Evolutionary conservation across 2,113 vertebrate genomes (phyloP).

Genomic region (Chlamydotis undulata): DNA sequence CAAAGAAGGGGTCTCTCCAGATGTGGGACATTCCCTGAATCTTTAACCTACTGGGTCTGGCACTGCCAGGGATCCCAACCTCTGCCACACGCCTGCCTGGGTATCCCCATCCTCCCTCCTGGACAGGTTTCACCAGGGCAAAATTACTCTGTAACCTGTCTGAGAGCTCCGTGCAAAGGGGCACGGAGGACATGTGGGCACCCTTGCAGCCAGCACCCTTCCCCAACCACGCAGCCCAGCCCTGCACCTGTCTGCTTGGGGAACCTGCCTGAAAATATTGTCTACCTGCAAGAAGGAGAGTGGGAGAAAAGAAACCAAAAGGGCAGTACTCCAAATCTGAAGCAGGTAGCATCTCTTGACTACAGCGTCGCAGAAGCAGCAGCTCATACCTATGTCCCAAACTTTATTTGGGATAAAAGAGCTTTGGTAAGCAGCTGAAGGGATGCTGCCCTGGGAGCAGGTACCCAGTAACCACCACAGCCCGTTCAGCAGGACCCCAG

Average conservation of each 20-base stretch:
- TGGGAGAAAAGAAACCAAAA: background rate
- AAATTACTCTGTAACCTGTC: background rate
- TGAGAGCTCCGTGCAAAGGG: background rate
- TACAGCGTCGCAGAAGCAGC: background rate
- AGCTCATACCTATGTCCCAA: background rate
- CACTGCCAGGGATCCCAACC: background rate
- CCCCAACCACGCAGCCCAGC: background rate
- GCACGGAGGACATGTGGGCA: fast-evolving
- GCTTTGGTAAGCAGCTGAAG: background rate
- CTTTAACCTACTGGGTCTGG: background rate
- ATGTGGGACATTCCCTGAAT: background rate
- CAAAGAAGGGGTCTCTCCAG: background rate
- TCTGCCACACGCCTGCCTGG: background rate
- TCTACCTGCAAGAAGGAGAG: background rate
- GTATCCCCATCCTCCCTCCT: background rate
- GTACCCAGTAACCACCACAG: background rate
- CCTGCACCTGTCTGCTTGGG: background rate
- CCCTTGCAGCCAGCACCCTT: background rate
- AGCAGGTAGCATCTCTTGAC: background rate
- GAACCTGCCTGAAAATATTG: background rate
- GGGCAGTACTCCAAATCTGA: background rate
- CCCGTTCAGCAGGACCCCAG: background rate
- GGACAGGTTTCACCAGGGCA: background rate
- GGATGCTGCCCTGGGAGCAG: background rate
- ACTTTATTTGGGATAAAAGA: background rate